Conservation (phyloP, 2,113 vertebrate genomes). For the Burhinus bistriatus region DNA sequence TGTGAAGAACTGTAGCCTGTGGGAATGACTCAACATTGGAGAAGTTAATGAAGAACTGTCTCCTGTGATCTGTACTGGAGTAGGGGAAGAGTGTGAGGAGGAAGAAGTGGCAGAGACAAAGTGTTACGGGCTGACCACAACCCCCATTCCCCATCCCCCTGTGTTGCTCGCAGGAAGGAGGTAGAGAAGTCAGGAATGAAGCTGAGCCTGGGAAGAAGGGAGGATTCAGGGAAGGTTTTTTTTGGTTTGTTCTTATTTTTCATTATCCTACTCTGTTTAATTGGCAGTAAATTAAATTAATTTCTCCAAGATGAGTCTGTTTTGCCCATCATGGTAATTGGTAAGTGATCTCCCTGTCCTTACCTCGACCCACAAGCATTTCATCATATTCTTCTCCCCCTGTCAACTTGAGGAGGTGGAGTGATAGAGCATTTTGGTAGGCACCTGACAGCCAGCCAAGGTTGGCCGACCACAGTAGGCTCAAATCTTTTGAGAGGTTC, state of each 20-base stretch:
- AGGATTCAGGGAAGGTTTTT: not conserved
- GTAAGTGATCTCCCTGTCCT: not conserved
- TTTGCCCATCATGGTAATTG: not conserved
- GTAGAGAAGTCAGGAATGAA: not conserved
- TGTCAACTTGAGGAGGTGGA: not conserved
- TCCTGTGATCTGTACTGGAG: not conserved
- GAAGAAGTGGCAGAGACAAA: not conserved
- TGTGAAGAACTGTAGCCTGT: not conserved
- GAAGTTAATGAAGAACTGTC: not conserved
- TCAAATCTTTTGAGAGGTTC: not conserved
- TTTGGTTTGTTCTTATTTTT: not conserved
- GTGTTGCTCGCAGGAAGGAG: rapidly evolving
- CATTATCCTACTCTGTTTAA: not conserved
- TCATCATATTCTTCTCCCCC: not conserved
- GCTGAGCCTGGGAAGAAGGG: not conserved
- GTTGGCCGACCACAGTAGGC: not conserved
- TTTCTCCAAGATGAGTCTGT: not conserved
- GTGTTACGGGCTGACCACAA: not conserved
- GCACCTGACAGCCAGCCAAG: not conserved
- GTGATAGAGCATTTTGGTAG: not conserved
- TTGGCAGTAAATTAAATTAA: not conserved
- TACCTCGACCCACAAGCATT: not conserved
- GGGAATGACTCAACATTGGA: no score
- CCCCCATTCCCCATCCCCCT: not conserved
- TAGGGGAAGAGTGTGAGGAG: not conserved